Conservation (phyloP, 2,797 vertebrate species). For the Gastrophryne carolinensis region DNA sequence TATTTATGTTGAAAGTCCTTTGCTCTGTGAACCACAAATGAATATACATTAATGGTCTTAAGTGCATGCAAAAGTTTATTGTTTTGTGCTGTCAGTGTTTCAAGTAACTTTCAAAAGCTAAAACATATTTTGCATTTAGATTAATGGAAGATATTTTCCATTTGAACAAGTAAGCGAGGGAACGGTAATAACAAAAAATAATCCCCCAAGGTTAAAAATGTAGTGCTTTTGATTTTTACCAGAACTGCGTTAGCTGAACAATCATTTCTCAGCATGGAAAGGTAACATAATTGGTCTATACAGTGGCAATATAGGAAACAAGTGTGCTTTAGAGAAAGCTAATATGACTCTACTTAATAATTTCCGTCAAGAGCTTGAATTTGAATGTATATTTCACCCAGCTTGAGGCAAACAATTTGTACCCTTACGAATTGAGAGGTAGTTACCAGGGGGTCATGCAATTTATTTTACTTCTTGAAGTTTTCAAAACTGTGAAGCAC, state of each 20-base stretch:
- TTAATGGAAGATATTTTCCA: constrained; percentile 79
- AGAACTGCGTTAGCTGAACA: constrained; percentile 76
- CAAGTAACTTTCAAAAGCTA: constrained; percentile 77
- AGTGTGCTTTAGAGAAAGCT: constrained; percentile 76
- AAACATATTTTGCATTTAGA: constrained; percentile 81
- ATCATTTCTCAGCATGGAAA: constrained; percentile 77
- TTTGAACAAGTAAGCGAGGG: constrained; percentile 72
- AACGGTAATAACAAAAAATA: constrained; percentile 69
- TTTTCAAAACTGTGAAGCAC: constrained; percentile 67
- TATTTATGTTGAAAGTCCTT: constrained; percentile 80
- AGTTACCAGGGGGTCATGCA: constrained; percentile 70
- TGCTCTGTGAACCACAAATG: constrained; percentile 81
- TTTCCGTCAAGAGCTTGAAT: constrained; percentile 77
- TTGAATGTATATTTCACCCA: constrained; percentile 76
- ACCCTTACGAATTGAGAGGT: constrained; percentile 69
- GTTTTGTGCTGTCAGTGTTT: constrained; percentile 78
- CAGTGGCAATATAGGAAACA: constrained; percentile 71
- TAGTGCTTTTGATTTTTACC: constrained; percentile 74
- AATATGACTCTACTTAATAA: constrained; percentile 80
- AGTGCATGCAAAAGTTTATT: constrained; percentile 79
- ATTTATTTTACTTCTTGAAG: constrained; percentile 72
- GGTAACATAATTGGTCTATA: constrained; percentile 78
- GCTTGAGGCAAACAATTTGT: constrained; percentile 79
- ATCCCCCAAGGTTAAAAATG: constrained; percentile 80
- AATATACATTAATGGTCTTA: constrained; percentile 78